Evolutionary conservation across 1,140 invertebrate genomes (phyloP).

Genomic region (Papilio glaucus): DNA sequence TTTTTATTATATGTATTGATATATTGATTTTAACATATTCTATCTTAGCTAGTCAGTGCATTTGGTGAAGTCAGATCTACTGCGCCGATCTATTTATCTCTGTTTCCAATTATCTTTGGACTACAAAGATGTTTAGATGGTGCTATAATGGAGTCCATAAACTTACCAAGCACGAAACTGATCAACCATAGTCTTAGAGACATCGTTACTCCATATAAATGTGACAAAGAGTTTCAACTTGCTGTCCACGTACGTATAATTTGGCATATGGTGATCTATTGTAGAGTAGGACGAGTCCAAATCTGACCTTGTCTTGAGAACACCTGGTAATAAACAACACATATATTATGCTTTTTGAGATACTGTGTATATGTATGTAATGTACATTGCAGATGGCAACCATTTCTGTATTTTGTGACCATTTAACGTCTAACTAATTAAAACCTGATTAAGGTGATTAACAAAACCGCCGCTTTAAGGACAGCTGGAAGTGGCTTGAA

Average conservation of each 20-base stretch:
- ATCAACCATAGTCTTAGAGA: conserved; percentile 90
- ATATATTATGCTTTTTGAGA: background rate
- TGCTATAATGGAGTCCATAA: background rate
- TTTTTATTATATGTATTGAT: too few species aligned
- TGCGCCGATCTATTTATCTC: too few species aligned
- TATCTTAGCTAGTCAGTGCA: too few species aligned
- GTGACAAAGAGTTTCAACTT: conserved; percentile 88
- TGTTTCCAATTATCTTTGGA: background rate
- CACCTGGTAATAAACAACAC: conserved; percentile 51
- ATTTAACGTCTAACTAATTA: too few species aligned
- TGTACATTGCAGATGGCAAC: too few species aligned
- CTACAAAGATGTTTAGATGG: background rate
- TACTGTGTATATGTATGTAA: conserved; percentile 35
- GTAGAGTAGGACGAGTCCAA: conserved; percentile 69
- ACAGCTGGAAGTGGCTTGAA: too few species aligned
- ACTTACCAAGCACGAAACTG: conserved; percentile 89
- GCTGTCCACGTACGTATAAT: conserved; percentile 87
- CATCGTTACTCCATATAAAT: conserved; percentile 91
- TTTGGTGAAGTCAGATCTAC: too few species aligned
- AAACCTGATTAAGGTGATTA: too few species aligned
- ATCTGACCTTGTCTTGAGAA: conserved; percentile 65
- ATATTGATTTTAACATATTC: too few species aligned
- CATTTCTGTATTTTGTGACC: too few species aligned
- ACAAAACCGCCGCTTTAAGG: too few species aligned
- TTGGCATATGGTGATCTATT: conserved; percentile 81